These are phyloP conservation scores for Dynastes hyllus DNA, from an alignment of 2,888 invertebrate genomes.

Conservation along the genomic window DNA sequence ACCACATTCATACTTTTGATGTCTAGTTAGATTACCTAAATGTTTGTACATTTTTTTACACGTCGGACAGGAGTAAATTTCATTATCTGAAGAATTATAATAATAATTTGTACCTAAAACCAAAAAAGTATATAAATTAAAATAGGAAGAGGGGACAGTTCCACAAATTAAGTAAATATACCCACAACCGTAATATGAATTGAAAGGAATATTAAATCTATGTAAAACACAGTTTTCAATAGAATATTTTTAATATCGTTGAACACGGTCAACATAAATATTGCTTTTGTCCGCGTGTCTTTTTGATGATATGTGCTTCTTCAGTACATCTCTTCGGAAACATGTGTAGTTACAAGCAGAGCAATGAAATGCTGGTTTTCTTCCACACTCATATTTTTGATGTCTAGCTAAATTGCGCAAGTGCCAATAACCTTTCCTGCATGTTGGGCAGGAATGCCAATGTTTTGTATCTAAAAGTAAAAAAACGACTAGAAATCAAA, in stretches of 20 bases:
- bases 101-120: conserved; percentile 41
- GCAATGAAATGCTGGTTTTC: conserved; percentile 68
- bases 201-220: conserved; percentile 17
- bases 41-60: conserved; percentile 75
- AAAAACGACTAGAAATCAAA: no score
- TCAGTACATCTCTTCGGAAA: neutral
- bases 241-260: neutral
- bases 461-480: no score
- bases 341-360: conserved; percentile 54
- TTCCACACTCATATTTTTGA: conserved; percentile 67
- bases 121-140: conserved; percentile 16
- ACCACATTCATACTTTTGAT: conserved; percentile 75
- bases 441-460: neutral
- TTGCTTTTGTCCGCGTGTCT: no score
- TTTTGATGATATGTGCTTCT: conserved; percentile 3
- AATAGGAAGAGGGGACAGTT: neutral
- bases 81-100: conserved; percentile 33
- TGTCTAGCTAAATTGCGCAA: conserved; percentile 61
- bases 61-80: conserved; percentile 62
- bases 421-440: neutral
- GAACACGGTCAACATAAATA: neutral
- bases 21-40: conserved; percentile 73
- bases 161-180: conserved; percentile 55
- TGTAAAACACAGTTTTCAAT: conserved; percentile 12
- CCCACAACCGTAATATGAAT: conserved; percentile 58